Evolutionary conservation across 2,888 invertebrate genomes (phyloP).

Genomic region (Cryptophagus acutangulus): DNA sequence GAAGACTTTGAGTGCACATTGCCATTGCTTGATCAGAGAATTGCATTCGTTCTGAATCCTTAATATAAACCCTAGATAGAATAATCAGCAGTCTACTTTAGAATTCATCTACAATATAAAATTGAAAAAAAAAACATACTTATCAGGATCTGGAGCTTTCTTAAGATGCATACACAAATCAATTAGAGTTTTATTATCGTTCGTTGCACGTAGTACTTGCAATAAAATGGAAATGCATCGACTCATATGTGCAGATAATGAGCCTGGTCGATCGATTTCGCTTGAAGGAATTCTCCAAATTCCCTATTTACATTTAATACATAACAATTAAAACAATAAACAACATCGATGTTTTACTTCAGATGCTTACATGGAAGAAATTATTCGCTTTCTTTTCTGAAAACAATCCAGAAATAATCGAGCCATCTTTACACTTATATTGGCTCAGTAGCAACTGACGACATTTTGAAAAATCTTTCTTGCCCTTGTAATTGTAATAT

Average conservation of each 20-base stretch:
- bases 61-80: slow-evolving; percentile 66
- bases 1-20: slow-evolving; percentile 65
- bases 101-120: slow-evolving; percentile 5
- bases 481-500: slow-evolving; percentile 65
- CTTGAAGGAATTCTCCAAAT: slow-evolving; percentile 87
- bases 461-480: slow-evolving; percentile 64
- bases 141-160: slow-evolving; percentile 78
- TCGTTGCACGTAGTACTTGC: slow-evolving; percentile 72
- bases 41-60: slow-evolving; percentile 78
- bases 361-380: slow-evolving; percentile 75
- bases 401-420: slow-evolving; percentile 76
- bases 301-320: slow-evolving; percentile 51
- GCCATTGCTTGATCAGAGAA: slow-evolving; percentile 74
- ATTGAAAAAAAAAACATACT: slow-evolving; percentile 51
- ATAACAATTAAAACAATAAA: slow-evolving; percentile 3
- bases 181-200: slow-evolving; percentile 74
- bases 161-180: slow-evolving; percentile 75
- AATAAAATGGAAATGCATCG: slow-evolving; percentile 76
- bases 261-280: slow-evolving; percentile 89
- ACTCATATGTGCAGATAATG: slow-evolving; percentile 87
- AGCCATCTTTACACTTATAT: slow-evolving; percentile 61
- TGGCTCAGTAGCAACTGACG: slow-evolving; percentile 66
- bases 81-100: too few species aligned
- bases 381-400: slow-evolving; percentile 78
- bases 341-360: background rate